These are phyloP conservation scores for Creontiades dilutus DNA, from an alignment of 2,888 invertebrate genomes.

Conservation along the genomic window DNA sequence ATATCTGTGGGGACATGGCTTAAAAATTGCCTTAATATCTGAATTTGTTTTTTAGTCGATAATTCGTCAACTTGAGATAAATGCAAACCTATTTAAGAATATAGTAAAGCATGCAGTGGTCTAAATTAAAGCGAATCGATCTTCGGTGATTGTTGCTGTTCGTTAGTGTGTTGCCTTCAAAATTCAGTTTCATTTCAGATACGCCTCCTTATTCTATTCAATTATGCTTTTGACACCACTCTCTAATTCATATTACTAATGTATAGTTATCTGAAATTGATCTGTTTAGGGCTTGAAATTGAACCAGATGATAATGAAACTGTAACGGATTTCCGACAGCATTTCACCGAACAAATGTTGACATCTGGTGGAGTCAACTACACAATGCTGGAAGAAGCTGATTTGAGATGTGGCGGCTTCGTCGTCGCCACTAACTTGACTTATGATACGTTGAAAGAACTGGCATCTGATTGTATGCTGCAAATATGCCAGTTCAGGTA, in stretches of 20 bases:
- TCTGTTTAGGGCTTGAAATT: slow-evolving; percentile 80
- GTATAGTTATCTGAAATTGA: neutral
- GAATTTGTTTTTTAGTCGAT: too few species aligned
- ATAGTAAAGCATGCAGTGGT: too few species aligned
- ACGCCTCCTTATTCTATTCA: too few species aligned
- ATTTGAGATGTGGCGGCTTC: slow-evolving; percentile 87
- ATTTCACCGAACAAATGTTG: slow-evolving; percentile 84
- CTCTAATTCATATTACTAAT: neutral
- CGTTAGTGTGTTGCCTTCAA: too few species aligned
- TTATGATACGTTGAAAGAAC: slow-evolving; percentile 82
- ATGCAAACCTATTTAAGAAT: too few species aligned
- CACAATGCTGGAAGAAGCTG: slow-evolving; percentile 86
- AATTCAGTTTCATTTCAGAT: too few species aligned
- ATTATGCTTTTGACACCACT: too few species aligned
- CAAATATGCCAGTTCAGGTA: slow-evolving; percentile 87
- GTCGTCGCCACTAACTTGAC: slow-evolving; percentile 84
- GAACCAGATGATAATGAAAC: slow-evolving; percentile 86
- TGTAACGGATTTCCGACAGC: slow-evolving; percentile 86
- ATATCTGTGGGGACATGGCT: too few species aligned
- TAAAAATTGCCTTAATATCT: too few species aligned
- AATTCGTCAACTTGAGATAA: too few species aligned
- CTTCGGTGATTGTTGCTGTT: too few species aligned
- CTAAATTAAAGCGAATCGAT: too few species aligned
- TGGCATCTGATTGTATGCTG: slow-evolving; percentile 86
- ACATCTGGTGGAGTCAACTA: slow-evolving; percentile 85